Percentiles rank a stretch among this genome's conserved stretches.
phyloP scores from a whole-genome alignment of 1,140 invertebrate genomes.

The Diorhabda elongata region DNA sequence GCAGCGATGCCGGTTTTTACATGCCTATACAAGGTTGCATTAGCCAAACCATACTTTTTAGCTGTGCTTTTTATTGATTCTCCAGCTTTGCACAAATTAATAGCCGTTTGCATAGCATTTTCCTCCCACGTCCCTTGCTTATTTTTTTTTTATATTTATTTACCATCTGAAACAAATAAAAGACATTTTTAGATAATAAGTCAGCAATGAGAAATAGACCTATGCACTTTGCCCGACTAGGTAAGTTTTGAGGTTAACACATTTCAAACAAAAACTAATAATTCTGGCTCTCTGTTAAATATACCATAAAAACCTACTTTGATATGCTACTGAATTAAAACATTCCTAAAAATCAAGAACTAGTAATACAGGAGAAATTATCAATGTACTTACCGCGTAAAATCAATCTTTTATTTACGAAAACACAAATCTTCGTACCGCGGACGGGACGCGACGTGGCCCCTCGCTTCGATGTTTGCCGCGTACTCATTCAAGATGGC shows the following conservation, averaged over 20 bases:
- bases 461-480: conserved; percentile 2
- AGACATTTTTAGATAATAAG: neutral
- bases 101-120: neutral
- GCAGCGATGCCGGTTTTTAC: conserved; percentile 34
- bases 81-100: neutral
- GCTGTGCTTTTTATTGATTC: conserved; percentile 37
- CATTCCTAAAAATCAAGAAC: no score
- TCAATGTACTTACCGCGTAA: neutral
- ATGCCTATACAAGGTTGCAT: conserved; percentile 36
- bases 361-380: neutral
- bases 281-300: no score
- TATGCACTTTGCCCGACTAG: conserved; percentile 9
- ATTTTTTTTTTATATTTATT: neutral
- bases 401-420: neutral
- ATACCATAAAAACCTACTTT: no score
- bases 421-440: neutral
- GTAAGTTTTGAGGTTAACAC: no score
- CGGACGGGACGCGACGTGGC: neutral
- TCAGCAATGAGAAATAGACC: neutral
- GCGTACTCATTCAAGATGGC: neutral
- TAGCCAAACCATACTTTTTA: conserved; percentile 38
- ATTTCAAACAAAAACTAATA: no score
- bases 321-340: no score
- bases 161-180: neutral
- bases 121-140: neutral